A percentile compares a stretch with the other conserved stretches of the same genome.
Evolutionary conservation across 2,797 vertebrate species (phyloP).

Genomic region (Glyptemys insculpta): DNA sequence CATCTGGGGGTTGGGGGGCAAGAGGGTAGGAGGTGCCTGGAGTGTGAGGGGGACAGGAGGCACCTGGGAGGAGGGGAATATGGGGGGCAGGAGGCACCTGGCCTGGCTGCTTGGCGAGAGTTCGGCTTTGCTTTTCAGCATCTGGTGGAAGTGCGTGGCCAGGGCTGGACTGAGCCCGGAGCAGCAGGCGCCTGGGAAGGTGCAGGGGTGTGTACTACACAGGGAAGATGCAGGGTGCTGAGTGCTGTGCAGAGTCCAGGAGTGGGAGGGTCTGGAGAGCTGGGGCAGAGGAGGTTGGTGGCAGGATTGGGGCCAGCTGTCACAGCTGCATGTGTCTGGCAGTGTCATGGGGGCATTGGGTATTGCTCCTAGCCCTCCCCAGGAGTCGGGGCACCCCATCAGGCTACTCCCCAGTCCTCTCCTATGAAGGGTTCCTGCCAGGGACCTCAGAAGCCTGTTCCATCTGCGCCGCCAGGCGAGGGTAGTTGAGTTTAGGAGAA

Average conservation of each 20-base stretch:
- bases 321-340: not conserved
- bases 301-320: not conserved
- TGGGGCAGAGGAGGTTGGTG: not conserved
- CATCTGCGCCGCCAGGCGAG: too few relatives aligned
- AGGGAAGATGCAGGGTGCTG: rapidly evolving
- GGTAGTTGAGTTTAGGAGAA: too few relatives aligned
- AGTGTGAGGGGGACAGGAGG: not conserved
- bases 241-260: too few relatives aligned
- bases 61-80: not conserved
- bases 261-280: not conserved
- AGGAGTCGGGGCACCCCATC: not conserved
- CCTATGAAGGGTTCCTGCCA: too few relatives aligned
- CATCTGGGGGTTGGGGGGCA: too few relatives aligned
- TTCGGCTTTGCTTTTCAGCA: rapidly evolving
- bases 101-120: rapidly evolving
- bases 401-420: not conserved
- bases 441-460: too few relatives aligned
- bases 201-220: rapidly evolving
- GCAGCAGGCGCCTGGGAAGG: not conserved
- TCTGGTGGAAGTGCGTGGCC: rapidly evolving
- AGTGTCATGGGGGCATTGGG: not conserved
- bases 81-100: not conserved
- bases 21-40: too few relatives aligned
- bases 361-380: not conserved
- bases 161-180: rapidly evolving